Conservation (phyloP, 2,797 vertebrate species). For the Gorsachius magnificus region DNA sequence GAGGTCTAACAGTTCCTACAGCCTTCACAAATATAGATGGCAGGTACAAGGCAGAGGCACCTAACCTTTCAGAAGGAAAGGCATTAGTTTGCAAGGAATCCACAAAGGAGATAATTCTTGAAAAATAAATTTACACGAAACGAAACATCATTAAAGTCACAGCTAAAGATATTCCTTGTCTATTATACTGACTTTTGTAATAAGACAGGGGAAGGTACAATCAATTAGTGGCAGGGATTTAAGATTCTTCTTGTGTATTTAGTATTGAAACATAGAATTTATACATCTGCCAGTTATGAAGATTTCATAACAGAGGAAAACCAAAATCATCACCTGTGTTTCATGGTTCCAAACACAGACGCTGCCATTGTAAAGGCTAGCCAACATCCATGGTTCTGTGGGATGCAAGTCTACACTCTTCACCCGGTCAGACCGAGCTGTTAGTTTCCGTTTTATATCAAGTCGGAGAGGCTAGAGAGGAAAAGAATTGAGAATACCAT, state of each 20-base stretch:
- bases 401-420: conserved; percentile 98
- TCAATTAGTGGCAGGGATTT: background rate
- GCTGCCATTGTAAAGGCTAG: conserved; percentile 97
- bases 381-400: conserved; percentile 97
- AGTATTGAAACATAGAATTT: background rate
- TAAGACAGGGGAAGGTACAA: background rate
- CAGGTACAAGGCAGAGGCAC: background rate
- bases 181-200: background rate
- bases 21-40: background rate
- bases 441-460: conserved; percentile 97
- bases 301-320: background rate
- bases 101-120: background rate
- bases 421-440: conserved; percentile 95
- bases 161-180: background rate
- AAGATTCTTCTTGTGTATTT: background rate
- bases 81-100: background rate
- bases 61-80: background rate
- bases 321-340: conserved; percentile 83
- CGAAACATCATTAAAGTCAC: background rate
- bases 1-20: background rate
- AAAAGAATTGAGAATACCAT: background rate
- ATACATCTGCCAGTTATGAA: background rate
- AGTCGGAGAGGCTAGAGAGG: conserved; percentile 91
- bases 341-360: conserved; percentile 99
- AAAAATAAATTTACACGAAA: background rate